Base-by-base conservation (phyloP, 2,888 invertebrate species). In the Pheosia gnoma region DNA sequence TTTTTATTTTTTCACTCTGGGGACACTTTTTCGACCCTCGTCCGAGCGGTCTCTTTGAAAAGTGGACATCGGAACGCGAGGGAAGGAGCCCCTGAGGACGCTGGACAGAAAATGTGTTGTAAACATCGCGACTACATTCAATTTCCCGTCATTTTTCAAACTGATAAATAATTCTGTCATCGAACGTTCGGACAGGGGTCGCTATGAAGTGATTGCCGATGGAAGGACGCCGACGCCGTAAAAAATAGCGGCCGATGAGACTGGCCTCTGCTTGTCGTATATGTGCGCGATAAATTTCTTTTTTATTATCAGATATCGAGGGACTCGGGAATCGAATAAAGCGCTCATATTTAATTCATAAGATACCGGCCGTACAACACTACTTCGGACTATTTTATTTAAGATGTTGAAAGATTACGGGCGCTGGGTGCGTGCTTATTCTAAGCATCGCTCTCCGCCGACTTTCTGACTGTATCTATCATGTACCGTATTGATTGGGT, bases 141-240 rank as follows among this genome's bases (percentile, higher is more conserved):
- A 94, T 94, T 94, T 94, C 93, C 91, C 91, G 94, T 94, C 94
- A 94, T 94, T 94, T 94, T 94, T 94, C 94, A 94, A 93, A 93
- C 94, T 94, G 94, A 94, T 94, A 94, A 94, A 94, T 94, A 94
- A 94, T 94, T 94, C 94, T 93, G 93, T 94, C 93, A 92, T 93
- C 93, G 93, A 89, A 89, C 87, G 87, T 86, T 93, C 89, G 93
- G 93, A 92, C 93, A 92, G 91, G 93, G 92, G 93, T 93, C 90
- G 88, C 88, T 93, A 93, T 93, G 93, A 93, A 93, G 92, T 91
- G 93, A 93, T 93, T 92, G 91, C 88, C 91, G 92, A 87, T 90
- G 87, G 91, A 90, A 89, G 88, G 87, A 86, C 85, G 82, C 84
- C 79, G 75, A 59, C 72, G 78, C 80, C 86, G 89, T 93, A 93